Conservation (phyloP, 2,113 vertebrate species). For the Ginglymostoma cirratum region DNA sequence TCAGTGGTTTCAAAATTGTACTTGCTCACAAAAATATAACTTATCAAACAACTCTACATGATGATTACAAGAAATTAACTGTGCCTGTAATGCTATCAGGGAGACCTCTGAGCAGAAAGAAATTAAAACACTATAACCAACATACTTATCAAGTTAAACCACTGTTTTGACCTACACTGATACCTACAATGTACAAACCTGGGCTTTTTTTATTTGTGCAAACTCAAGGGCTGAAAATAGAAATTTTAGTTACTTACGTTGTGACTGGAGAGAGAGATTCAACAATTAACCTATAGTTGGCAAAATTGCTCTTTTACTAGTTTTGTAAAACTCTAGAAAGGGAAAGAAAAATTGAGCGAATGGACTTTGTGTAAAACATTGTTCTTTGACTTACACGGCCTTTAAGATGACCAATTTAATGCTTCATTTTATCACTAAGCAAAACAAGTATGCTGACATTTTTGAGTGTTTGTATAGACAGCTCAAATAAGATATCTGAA, state of each 20-base stretch:
- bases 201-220: neutral
- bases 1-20: neutral
- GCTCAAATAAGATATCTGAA: neutral
- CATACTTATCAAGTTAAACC: neutral
- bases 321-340: neutral
- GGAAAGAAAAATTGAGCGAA: neutral
- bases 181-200: neutral
- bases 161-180: neutral
- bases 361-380: neutral
- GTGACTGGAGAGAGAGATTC: neutral
- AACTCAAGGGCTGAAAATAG: neutral
- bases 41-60: neutral
- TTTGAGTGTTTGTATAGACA: neutral
- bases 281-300: neutral
- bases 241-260: neutral
- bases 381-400: neutral
- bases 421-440: neutral
- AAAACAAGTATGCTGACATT: neutral
- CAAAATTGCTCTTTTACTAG: neutral
- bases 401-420: constrained; percentile 23
- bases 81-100: too few species aligned
- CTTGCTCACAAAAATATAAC: neutral
- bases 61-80: neutral
- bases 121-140: neutral
- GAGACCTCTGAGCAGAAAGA: neutral